Percentiles rank a stretch among this genome's conserved stretches.
Evolutionary conservation across 2,113 vertebrate species (phyloP).

Genomic region (Notechis scutatus): DNA sequence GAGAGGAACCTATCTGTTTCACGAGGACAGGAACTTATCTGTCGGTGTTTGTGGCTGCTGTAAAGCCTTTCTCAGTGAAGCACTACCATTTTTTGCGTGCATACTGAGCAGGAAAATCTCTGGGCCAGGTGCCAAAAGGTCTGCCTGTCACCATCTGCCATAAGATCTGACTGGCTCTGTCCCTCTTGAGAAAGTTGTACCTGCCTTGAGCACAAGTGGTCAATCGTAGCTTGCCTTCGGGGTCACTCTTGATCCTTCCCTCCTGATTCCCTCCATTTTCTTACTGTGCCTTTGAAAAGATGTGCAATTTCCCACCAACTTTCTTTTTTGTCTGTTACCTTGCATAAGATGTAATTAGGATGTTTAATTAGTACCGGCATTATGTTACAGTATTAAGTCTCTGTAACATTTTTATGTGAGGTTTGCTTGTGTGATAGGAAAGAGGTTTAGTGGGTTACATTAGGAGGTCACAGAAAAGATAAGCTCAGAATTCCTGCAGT

Average conservation of each 20-base stretch:
- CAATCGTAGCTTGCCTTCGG: background rate
- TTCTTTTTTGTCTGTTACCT: background rate
- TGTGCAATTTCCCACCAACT: background rate
- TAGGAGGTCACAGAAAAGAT: background rate
- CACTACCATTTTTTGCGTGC: background rate
- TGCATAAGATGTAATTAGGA: background rate
- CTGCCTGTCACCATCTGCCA: constrained; percentile 1
- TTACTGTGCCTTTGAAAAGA: background rate
- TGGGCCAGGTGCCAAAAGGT: background rate
- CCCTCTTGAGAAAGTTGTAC: background rate
- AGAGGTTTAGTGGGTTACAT: background rate
- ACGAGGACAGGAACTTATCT: background rate
- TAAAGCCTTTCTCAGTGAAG: background rate
- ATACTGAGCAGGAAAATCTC: constrained; percentile 10
- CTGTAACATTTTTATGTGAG: background rate
- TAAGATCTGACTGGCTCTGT: background rate
- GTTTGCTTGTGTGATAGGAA: background rate
- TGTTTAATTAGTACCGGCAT: background rate
- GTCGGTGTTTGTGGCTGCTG: background rate
- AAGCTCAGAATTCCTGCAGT: background rate
- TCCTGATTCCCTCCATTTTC: background rate
- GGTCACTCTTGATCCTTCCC: background rate
- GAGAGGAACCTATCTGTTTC: background rate
- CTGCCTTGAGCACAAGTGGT: background rate
- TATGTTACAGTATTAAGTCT: background rate